Percentiles rank a stretch among this genome's conserved stretches.
Conservation (phyloP, 1,140 invertebrate species). For the Rhyzopertha dominica region DNA sequence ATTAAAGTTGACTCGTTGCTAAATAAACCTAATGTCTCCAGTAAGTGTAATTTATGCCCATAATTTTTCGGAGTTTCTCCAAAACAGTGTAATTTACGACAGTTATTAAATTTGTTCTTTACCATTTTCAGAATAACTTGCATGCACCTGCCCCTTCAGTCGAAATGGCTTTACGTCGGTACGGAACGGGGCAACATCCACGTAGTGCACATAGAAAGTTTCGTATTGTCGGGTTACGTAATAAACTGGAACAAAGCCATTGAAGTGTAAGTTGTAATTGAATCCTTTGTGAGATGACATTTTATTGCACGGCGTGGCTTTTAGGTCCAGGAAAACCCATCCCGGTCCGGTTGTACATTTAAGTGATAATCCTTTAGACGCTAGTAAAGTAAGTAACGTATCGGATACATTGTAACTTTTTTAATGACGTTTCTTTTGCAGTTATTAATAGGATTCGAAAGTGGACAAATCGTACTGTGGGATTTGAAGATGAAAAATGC, state of each 20-base stretch:
- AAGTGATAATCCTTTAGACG: conserved; percentile 92
- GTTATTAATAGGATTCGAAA: conserved; percentile 95
- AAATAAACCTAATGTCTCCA: no score
- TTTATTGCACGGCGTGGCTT: conserved; percentile 39
- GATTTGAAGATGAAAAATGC: conserved; percentile 79
- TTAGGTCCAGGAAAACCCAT: conserved; percentile 88
- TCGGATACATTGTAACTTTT: conserved; percentile 1
- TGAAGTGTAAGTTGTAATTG: conserved; percentile 98
- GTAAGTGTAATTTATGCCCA: conserved; percentile 6
- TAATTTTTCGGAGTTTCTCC: neutral
- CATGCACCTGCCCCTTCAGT: conserved; percentile 90
- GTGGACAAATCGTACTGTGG: conserved; percentile 92
- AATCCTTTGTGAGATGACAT: neutral
- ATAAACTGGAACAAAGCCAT: conserved; percentile 99
- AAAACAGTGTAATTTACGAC: neutral
- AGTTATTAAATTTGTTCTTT: conserved; percentile 14
- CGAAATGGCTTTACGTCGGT: conserved; percentile 98
- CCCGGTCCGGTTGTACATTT: conserved; percentile 92
- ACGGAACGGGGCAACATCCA: conserved; percentile 98
- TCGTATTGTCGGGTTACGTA: conserved; percentile 93
- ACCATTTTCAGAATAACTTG: conserved; percentile 75
- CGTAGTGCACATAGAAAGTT: conserved; percentile 94
- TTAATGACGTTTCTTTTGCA: conserved; percentile 46
- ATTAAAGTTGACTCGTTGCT: no score
- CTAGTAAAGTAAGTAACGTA: conserved; percentile 75